Conservation (phyloP, 2,113 vertebrate species). For the Lanius ludovicianus region DNA sequence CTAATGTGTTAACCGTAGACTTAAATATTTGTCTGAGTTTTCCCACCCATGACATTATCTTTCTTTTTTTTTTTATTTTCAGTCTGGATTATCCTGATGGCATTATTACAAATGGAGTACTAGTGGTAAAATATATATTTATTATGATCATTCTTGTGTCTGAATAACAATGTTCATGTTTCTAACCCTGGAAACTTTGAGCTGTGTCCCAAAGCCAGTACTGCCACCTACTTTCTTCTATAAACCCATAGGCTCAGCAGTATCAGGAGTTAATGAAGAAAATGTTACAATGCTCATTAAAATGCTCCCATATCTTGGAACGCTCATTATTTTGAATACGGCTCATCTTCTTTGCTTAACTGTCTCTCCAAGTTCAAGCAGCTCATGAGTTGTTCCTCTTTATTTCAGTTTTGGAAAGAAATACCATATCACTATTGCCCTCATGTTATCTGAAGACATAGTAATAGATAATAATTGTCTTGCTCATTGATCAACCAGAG, state of each 20-base stretch:
- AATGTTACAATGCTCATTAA: not conserved
- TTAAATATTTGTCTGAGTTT: not conserved
- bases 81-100: slow-evolving; percentile 67
- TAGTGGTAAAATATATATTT: slow-evolving; percentile 79
- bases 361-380: not conserved
- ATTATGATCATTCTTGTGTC: not conserved
- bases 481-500: not conserved
- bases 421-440: not conserved
- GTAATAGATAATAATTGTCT: not conserved
- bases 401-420: not conserved
- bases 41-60: not conserved
- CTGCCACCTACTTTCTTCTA: not conserved
- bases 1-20: not conserved
- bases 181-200: not conserved
- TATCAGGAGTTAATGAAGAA: not conserved
- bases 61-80: slow-evolving; percentile 64
- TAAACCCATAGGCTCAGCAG: not conserved
- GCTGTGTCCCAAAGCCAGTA: not conserved
- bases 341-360: not conserved
- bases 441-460: not conserved
- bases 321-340: not conserved
- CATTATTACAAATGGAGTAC: slow-evolving; percentile 79
- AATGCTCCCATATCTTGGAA: not conserved
- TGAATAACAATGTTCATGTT: not conserved
- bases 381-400: not conserved